A percentile compares a stretch with the other conserved stretches of the same genome.
These are phyloP conservation scores for Typhlichthys eigenmanni DNA, from an alignment of 2,797 vertebrate species.

Conservation along the genomic window DNA sequence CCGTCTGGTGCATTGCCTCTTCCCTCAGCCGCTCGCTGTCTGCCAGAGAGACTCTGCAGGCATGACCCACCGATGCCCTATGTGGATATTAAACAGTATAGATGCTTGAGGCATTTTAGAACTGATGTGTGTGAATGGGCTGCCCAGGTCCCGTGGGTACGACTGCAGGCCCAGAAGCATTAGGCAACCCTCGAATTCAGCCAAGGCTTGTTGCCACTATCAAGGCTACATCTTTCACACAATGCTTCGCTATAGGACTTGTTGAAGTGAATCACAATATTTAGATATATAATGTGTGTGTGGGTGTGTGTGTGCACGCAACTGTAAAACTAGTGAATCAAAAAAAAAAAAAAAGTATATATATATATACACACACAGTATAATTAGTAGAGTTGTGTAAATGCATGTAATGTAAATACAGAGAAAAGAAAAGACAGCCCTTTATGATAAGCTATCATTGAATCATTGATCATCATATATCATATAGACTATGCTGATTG, in stretches of 20 bases:
- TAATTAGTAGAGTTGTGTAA: no score
- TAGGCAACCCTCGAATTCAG: slow-evolving; percentile 21
- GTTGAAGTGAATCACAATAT: background rate
- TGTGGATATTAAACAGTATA: slow-evolving; percentile 58
- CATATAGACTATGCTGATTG: no score
- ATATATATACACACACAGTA: no score
- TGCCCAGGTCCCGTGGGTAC: slow-evolving; percentile 50
- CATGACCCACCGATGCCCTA: slow-evolving; percentile 38
- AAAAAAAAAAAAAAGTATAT: no score
- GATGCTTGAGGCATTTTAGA: slow-evolving; percentile 65
- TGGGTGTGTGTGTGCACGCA: no score
- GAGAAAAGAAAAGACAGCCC: no score
- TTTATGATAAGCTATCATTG: no score
- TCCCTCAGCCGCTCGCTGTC: slow-evolving; percentile 43
- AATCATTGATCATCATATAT: no score
- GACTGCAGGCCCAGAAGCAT: slow-evolving; percentile 37
- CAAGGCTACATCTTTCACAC: slow-evolving; percentile 24
- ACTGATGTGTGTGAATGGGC: slow-evolving; percentile 61
- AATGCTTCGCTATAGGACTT: slow-evolving; percentile 13
- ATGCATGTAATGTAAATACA: no score
- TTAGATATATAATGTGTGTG: background rate
- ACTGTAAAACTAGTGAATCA: no score
- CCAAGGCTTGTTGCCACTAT: slow-evolving; percentile 13
- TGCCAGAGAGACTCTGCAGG: slow-evolving; percentile 47
- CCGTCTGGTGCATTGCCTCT: slow-evolving; percentile 51